Percentiles rank a stretch among this genome's conserved stretches.
Evolutionary conservation across 1,140 invertebrate species (phyloP).

Genomic region (Tigriopus japonicus): DNA sequence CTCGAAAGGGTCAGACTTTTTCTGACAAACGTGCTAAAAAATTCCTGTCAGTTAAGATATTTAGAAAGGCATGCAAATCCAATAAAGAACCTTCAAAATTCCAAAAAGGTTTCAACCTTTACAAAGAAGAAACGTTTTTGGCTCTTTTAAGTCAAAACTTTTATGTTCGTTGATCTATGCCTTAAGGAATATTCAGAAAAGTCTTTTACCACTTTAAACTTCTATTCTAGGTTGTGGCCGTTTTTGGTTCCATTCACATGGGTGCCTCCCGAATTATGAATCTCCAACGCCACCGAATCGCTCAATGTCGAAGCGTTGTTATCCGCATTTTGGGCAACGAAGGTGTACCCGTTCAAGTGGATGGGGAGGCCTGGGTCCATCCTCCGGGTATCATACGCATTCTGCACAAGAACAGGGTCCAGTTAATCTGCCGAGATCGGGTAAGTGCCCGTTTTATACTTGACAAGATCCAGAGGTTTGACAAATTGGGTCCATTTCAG

Average conservation of each 20-base stretch:
- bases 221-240: conserved; percentile 43
- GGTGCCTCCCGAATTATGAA: conserved; percentile 83
- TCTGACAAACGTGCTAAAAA: too few relatives aligned
- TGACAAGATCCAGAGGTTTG: background rate
- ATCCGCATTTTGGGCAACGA: conserved; percentile 68
- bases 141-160: background rate
- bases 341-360: conserved; percentile 47
- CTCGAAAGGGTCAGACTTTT: too few relatives aligned
- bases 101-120: too few relatives aligned
- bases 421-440: conserved; percentile 79
- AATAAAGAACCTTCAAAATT: too few relatives aligned
- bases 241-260: conserved; percentile 92
- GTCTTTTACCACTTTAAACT: too few relatives aligned
- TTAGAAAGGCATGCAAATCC: too few relatives aligned
- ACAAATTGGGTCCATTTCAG: conserved; percentile 24
- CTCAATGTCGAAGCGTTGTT: conserved; percentile 83
- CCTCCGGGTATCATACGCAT: conserved; percentile 86
- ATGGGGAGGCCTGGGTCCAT: conserved; percentile 96
- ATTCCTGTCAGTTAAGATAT: too few relatives aligned
- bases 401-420: conserved; percentile 87
- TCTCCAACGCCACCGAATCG: conserved; percentile 86
- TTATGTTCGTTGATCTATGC: too few relatives aligned
- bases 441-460: conserved; percentile 30
- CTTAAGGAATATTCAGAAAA: too few relatives aligned
- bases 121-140: too few relatives aligned